Percentiles rank a stretch among this genome's conserved stretches.
Evolutionary conservation across 2,888 invertebrate genomes (phyloP).

Genomic region (Lasioglossum figueresi): DNA sequence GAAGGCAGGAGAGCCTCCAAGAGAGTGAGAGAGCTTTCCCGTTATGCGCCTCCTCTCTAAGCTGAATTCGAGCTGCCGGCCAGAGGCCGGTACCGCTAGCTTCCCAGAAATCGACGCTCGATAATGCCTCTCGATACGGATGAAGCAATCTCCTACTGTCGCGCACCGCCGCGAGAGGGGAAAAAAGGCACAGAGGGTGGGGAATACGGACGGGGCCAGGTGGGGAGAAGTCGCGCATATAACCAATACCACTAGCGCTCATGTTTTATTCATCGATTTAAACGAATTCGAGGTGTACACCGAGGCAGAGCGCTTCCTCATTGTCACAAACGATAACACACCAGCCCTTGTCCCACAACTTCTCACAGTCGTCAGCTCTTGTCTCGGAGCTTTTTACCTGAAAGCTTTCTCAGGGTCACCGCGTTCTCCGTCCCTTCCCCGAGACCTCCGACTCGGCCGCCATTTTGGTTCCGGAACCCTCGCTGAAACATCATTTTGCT

Average conservation of each 20-base stretch:
- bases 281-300: slow-evolving; percentile 64
- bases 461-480: not conserved
- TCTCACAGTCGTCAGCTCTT: not conserved
- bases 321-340: slow-evolving; percentile 40
- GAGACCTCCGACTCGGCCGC: not conserved
- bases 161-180: slow-evolving; percentile 57
- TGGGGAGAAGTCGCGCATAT: slow-evolving; percentile 45
- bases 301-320: slow-evolving; percentile 59
- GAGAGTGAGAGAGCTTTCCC: slow-evolving; percentile 69
- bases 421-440: not conserved
- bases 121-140: slow-evolving; percentile 75
- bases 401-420: not conserved
- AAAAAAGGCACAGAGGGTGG: slow-evolving; percentile 52
- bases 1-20: slow-evolving; percentile 20
- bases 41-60: slow-evolving; percentile 71
- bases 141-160: slow-evolving; percentile 73
- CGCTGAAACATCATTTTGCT: not conserved
- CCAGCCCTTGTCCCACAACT: slow-evolving; percentile 29
- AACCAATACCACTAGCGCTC: slow-evolving; percentile 46
- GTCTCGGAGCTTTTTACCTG: slow-evolving; percentile 23
- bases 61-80: slow-evolving; percentile 67
- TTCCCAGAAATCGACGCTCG: slow-evolving; percentile 78
- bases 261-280: slow-evolving; percentile 68
- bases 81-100: slow-evolving; percentile 77
- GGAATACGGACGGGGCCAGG: not conserved